Base-by-base conservation (phyloP, 2,888 invertebrate species). In the Caenorhabditis drosophilae region DNA sequence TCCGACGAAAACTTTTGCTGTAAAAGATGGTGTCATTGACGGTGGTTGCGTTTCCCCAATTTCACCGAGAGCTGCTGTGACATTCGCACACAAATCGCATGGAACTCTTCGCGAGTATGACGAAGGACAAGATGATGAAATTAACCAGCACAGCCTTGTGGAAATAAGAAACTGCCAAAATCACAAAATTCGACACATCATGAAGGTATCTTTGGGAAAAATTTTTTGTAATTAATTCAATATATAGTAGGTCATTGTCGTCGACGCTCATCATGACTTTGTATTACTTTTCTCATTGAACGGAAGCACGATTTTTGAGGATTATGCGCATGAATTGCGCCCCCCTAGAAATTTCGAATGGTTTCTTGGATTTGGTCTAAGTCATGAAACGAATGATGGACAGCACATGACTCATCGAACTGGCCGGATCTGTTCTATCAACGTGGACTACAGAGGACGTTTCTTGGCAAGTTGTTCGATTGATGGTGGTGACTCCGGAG, bases 211-310 rank as follows among this genome's bases (percentile, higher is more conserved):
- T 56, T 40, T 40, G 27, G 42, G 42, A 22, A 48, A 25, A 48
- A 18, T 20, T 55, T 56, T 56, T 56, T 26, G 26, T 48, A 48
- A 56, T 49, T 56, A 49, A 56, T 49, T 56, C 56, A 27, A 49
- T 49, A 55, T 56, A 49, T 41, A 49, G 56, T 56, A 56, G 56
- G 56, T 56, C 26, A 56, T 56, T 41, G 56, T 56, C 22, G 49
- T 56, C 56, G 56, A 56, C 49, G 34, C 41, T 26, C 48, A 56
- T 41, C 56, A 48, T 31, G 56, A 48, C 49, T 56, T 56, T 56
- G 56, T 56, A 27, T 25, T 56, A 40, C 48, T 56, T 41, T 35
- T 25, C 4, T 56, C 56, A 49, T 22, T 1, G 48, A 38, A 55
- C 46, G 55, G 46, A 55, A 56, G 41, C 35, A 41, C 47, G 41